phyloP scores from a whole-genome alignment of 2,888 invertebrate species.

The Agonopterix alstromeriana region DNA sequence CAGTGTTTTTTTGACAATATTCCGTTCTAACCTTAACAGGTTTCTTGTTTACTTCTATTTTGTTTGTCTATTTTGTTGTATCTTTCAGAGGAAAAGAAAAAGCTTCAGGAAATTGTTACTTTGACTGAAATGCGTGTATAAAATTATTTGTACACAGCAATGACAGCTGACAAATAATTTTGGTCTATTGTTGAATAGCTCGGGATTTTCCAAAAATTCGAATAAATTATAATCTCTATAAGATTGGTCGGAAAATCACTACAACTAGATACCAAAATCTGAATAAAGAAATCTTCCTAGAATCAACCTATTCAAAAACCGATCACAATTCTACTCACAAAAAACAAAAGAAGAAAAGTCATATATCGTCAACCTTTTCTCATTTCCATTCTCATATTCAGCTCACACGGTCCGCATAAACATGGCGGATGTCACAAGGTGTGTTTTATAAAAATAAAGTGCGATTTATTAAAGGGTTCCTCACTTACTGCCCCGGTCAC shows the following conservation, averaged over 20 bases:
- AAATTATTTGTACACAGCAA: too few relatives aligned
- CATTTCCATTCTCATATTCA: conserved; percentile 44
- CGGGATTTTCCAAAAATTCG: too few relatives aligned
- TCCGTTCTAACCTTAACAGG: conserved; percentile 58
- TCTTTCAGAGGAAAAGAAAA: neutral
- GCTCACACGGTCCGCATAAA: conserved; percentile 58
- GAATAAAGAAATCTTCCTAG: neutral
- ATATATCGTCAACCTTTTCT: conserved; percentile 19
- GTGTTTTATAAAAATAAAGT: conserved; percentile 64
- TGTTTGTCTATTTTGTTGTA: conserved; percentile 24
- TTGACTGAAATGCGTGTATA: too few relatives aligned
- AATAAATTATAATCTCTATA: too few relatives aligned
- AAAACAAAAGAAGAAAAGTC: conserved; percentile 14
- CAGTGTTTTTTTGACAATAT: conserved; percentile 62
- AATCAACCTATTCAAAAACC: neutral
- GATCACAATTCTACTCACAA: neutral
- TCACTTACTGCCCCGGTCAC: conserved; percentile 42
- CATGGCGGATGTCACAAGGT: conserved; percentile 59
- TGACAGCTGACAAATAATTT: too few relatives aligned
- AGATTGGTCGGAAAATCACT: too few relatives aligned
- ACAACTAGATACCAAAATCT: too few relatives aligned
- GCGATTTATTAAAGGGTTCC: conserved; percentile 68
- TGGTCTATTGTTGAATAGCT: too few relatives aligned
- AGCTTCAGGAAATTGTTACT: too few relatives aligned
- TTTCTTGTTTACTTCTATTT: conserved; percentile 68